These are phyloP conservation scores for Episyrphus balteatus DNA, from an alignment of 1,140 invertebrate genomes.

Conservation along the genomic window DNA sequence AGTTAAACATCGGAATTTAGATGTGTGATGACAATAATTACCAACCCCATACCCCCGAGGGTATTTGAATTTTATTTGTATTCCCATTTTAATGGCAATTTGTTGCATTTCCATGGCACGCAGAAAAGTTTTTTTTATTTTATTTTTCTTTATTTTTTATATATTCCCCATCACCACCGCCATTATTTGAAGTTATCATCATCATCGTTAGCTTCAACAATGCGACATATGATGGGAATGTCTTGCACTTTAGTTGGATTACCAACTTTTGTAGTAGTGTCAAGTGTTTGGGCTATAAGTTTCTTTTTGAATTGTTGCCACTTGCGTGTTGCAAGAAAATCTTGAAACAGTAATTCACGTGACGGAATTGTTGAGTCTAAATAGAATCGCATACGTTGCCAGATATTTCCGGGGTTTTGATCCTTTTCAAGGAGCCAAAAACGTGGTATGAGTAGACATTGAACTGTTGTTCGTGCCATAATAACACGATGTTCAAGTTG, in stretches of 20 bases:
- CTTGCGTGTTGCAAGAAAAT: slow-evolving; percentile 37
- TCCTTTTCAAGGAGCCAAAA: slow-evolving; percentile 43
- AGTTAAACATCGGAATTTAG: too few species aligned
- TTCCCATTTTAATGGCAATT: too few species aligned
- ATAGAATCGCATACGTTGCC: slow-evolving; percentile 44
- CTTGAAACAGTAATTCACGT: slow-evolving; percentile 36
- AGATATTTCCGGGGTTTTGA: slow-evolving; percentile 46
- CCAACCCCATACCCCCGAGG: too few species aligned
- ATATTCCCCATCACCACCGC: too few species aligned
- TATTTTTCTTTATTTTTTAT: too few species aligned
- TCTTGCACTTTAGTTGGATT: slow-evolving; percentile 14
- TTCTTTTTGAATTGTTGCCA: slow-evolving; percentile 41
- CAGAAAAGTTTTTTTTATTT: not conserved
- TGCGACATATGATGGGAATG: slow-evolving; percentile 29
- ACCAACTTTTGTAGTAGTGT: not conserved
- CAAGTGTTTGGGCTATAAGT: slow-evolving; percentile 25
- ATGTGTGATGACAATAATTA: too few species aligned
- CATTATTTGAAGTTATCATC: slow-evolving; percentile 17
- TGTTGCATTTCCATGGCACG: too few species aligned
- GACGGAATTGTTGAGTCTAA: slow-evolving; percentile 43
- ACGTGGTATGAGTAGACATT: slow-evolving; percentile 43
- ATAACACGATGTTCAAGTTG: slow-evolving; percentile 41
- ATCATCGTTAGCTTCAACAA: slow-evolving; percentile 13
- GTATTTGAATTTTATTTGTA: too few species aligned
- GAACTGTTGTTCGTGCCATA: slow-evolving; percentile 38